Evolutionary conservation across 2,797 vertebrate genomes (phyloP), one percentile per base, ranked within the genome.

Genomic region (Myiotriccus ornatus): DNA sequence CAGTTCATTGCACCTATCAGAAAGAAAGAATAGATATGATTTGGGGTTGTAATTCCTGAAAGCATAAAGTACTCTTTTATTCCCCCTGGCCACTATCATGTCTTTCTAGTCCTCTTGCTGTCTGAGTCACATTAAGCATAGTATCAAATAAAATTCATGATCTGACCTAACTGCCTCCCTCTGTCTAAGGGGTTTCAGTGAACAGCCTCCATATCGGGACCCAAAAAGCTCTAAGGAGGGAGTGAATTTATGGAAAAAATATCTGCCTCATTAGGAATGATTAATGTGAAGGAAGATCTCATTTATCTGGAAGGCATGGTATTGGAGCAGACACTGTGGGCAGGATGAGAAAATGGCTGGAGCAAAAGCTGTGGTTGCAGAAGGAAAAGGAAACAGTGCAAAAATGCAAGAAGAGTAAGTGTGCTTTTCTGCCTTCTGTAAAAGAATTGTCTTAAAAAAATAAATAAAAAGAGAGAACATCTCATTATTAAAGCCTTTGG

Each of bases 241-340:
- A 87, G 28, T 46, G 47, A 92, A 76, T 71, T 69, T 81, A 76
- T 7, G 2, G 70, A 65, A 87, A 71, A 43, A 68, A 43, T 94
- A 44, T 84, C 39, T 90, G 59, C 25, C 70, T 93, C 81, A 79
- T 92, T 93, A 82, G 23, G 32, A 32, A 63, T 92, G 74, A 92
- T 87, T 73, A 79, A 94, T 62, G 43, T 79, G 63, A 92, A 87
- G 50, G 44, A 93, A 85, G 28, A 92, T 28, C 21, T 84, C 78
- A 67, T 85, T 84, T 84, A 37, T 91, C 47, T 87, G 34, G 21
- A 90, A 91, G 35, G 41, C 35, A 80, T 11, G 35, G 12, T 73
- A n/a, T 28, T 78, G 59, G 32, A 93, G 43, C 22, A 64, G 41
- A 53, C 1, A 6, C 24, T 60, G 6, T 39, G 32, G 17, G 8